Conservation (phyloP, 2,797 vertebrate species). For the Malurus splendens region DNA sequence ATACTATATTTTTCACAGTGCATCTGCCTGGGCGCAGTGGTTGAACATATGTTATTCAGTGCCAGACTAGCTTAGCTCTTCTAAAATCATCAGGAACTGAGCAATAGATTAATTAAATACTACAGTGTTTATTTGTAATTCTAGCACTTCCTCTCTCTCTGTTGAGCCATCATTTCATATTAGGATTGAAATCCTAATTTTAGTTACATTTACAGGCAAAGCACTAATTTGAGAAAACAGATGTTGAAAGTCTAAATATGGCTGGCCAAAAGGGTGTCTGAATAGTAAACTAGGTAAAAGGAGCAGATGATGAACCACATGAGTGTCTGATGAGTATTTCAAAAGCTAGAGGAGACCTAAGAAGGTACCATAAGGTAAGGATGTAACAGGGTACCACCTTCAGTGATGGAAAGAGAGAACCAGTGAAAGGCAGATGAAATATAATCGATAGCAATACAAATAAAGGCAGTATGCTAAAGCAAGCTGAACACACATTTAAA, state of each 20-base stretch:
- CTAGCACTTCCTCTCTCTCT: constrained; percentile 21
- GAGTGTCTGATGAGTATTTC: neutral
- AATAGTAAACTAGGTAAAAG: neutral
- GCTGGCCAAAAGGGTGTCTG: neutral
- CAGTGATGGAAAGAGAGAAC: neutral
- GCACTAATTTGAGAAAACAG: neutral
- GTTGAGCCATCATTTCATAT: constrained; percentile 37
- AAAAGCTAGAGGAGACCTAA: neutral
- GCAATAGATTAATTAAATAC: neutral
- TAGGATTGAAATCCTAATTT: constrained; percentile 23
- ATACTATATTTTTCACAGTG: neutral
- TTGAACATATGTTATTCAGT: neutral
- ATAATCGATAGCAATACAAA: neutral
- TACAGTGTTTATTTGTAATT: constrained; percentile 3
- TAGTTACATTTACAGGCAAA: neutral
- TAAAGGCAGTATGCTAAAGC: neutral
- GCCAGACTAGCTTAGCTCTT: neutral
- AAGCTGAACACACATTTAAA: neutral
- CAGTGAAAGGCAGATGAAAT: neutral
- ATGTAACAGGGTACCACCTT: neutral
- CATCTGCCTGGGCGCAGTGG: neutral
- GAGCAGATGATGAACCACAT: neutral
- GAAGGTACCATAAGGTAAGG: neutral
- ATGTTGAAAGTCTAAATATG: neutral
- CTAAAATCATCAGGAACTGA: neutral